Percentiles rank a stretch among this genome's conserved stretches.
Conservation (phyloP, 2,888 invertebrate species). For the Dicyrtoma fusca region DNA sequence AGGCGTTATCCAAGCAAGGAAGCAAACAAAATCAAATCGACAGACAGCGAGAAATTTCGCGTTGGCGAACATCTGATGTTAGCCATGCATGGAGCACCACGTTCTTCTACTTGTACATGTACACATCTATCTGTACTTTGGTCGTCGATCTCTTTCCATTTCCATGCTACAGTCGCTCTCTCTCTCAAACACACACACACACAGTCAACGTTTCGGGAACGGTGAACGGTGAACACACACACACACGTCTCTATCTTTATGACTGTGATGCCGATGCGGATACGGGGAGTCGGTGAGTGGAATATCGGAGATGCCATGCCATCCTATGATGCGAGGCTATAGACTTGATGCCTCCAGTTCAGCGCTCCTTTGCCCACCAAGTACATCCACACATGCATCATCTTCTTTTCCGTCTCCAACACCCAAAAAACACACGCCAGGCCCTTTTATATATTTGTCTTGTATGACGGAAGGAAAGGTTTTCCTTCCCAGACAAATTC, state of each 20-base stretch:
- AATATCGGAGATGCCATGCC: neutral
- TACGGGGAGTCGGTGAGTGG: neutral
- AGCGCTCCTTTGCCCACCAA: too few relatives aligned
- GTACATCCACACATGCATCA: too few relatives aligned
- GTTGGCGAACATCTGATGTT: slow-evolving; percentile 13
- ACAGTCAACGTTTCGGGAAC: too few relatives aligned
- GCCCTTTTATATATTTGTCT: slow-evolving; percentile 17
- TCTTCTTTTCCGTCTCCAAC: too few relatives aligned
- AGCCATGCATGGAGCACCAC: slow-evolving; percentile 12
- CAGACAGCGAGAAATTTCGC: slow-evolving; percentile 20
- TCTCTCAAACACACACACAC: neutral
- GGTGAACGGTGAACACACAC: too few relatives aligned
- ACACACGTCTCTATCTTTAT: too few relatives aligned
- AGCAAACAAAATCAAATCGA: slow-evolving; percentile 34
- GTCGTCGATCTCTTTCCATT: neutral
- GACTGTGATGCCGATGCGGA: neutral
- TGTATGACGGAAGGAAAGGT: slow-evolving; percentile 24
- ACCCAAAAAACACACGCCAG: too few relatives aligned
- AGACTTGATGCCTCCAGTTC: too few relatives aligned
- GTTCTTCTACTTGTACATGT: slow-evolving; percentile 5
- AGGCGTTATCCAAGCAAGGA: slow-evolving; percentile 14
- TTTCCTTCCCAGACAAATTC: slow-evolving; percentile 49
- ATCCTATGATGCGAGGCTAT: too few relatives aligned
- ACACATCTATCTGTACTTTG: neutral
- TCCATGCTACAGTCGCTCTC: slow-evolving; percentile 2